Evolutionary conservation across 2,888 invertebrate genomes (phyloP).

Genomic region (Ormyrus pomaceus): DNA sequence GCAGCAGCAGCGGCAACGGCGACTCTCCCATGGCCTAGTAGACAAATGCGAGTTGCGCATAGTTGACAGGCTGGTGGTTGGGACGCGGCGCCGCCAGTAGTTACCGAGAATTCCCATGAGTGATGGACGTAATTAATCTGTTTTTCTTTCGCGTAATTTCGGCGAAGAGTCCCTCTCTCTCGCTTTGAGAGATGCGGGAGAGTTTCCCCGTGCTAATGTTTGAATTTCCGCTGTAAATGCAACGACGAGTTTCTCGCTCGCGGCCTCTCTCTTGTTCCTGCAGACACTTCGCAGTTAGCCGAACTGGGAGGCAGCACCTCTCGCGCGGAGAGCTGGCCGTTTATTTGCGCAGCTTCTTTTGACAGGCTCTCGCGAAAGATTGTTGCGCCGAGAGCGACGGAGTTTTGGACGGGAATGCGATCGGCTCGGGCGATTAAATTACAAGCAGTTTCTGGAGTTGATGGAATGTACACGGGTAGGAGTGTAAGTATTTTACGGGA

Average conservation of each 20-base stretch:
- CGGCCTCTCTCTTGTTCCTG: neutral
- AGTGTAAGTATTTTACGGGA: no score
- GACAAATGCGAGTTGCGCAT: conserved; percentile 59
- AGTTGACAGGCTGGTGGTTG: conserved; percentile 50
- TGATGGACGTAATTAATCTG: conserved; percentile 54
- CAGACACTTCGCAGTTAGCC: neutral
- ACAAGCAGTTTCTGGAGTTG: no score
- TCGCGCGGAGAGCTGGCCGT: no score
- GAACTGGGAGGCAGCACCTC: neutral
- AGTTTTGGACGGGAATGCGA: no score
- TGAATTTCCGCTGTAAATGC: conserved; percentile 37
- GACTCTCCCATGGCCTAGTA: neutral
- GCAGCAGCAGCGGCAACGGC: no score
- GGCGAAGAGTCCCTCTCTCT: neutral
- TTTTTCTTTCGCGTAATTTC: conserved; percentile 52
- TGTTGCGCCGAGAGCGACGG: no score
- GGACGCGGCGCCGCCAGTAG: conserved; percentile 3
- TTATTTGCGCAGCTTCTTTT: conserved; percentile 13
- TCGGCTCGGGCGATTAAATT: no score
- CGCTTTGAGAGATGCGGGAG: neutral
- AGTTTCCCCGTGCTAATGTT: conserved; percentile 42
- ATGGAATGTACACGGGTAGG: no score
- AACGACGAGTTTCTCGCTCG: conserved; percentile 1
- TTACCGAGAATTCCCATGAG: conserved; percentile 52
- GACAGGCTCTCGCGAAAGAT: neutral